Conservation (phyloP, 2,888 invertebrate species). For the Gari tellinella region DNA sequence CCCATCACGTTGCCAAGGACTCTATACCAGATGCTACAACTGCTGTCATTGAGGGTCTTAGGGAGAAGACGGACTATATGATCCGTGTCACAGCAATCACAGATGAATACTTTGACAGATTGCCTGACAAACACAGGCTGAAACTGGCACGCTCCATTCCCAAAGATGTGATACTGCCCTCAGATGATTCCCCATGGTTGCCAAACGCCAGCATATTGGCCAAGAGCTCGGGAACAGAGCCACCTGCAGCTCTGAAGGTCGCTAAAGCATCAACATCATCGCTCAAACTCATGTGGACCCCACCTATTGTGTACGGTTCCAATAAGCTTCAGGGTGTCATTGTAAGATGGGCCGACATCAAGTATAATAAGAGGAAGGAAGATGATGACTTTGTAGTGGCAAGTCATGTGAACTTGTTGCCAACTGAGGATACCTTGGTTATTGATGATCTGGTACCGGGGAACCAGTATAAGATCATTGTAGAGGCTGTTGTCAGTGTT, state of each 20-base stretch:
- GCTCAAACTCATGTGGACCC: slow-evolving; percentile 81
- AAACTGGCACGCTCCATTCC: slow-evolving; percentile 77
- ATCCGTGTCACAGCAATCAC: slow-evolving; percentile 83
- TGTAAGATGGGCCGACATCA: slow-evolving; percentile 82
- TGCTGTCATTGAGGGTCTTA: slow-evolving; percentile 76
- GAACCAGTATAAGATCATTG: slow-evolving; percentile 81
- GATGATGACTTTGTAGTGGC: slow-evolving; percentile 76
- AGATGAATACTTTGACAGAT: slow-evolving; percentile 83
- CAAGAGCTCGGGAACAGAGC: slow-evolving; percentile 83
- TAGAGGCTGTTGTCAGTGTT: slow-evolving; percentile 84
- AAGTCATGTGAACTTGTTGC: slow-evolving; percentile 78
- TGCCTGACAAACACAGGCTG: slow-evolving; percentile 79
- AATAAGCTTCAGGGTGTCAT: slow-evolving; percentile 82
- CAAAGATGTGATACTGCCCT: slow-evolving; percentile 71
- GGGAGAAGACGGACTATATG: slow-evolving; percentile 83
- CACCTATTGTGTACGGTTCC: slow-evolving; percentile 83
- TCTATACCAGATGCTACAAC: slow-evolving; percentile 79
- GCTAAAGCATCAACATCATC: slow-evolving; percentile 75
- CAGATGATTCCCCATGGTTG: slow-evolving; percentile 82
- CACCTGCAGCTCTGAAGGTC: slow-evolving; percentile 78
- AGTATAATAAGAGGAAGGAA: slow-evolving; percentile 66
- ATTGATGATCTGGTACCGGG: slow-evolving; percentile 81
- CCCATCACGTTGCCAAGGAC: slow-evolving; percentile 75
- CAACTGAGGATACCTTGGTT: slow-evolving; percentile 76
- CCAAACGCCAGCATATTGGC: slow-evolving; percentile 80